A percentile compares a stretch with the other conserved stretches of the same genome.
Conservation (phyloP, 2,888 invertebrate species). For the Unio pictorum region DNA sequence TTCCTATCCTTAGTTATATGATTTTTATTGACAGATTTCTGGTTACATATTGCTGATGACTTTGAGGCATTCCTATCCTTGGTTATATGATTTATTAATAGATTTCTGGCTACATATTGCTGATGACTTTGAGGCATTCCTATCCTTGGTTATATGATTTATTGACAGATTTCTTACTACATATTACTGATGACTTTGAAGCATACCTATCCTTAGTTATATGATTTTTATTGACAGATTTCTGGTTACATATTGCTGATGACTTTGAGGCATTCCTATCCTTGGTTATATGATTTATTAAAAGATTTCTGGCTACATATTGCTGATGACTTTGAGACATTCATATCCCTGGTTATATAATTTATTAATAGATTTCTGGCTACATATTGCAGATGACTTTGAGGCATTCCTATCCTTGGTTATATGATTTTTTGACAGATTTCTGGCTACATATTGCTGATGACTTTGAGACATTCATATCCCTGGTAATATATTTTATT, state of each 20-base stretch:
- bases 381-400: too few relatives aligned
- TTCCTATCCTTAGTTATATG: constrained; percentile 1
- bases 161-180: too few relatives aligned
- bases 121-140: constrained; percentile 95
- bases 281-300: not conserved
- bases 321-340: constrained; percentile 97
- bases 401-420: not conserved
- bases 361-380: too few relatives aligned
- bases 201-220: not conserved
- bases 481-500: not conserved
- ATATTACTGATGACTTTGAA: not conserved
- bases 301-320: constrained; percentile 81
- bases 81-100: constrained; percentile 13
- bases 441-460: too few relatives aligned
- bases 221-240: not conserved
- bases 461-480: not conserved
- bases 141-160: constrained; percentile 64
- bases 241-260: not conserved
- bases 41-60: too few relatives aligned
- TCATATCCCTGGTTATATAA: constrained; percentile 73
- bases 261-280: too few relatives aligned
- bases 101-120: constrained; percentile 85
- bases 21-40: not conserved
- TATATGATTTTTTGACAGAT: not conserved
- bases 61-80: too few relatives aligned